These are phyloP conservation scores for Albula glossodonta DNA, from an alignment of 2,113 vertebrate species.

Conservation along the genomic window DNA sequence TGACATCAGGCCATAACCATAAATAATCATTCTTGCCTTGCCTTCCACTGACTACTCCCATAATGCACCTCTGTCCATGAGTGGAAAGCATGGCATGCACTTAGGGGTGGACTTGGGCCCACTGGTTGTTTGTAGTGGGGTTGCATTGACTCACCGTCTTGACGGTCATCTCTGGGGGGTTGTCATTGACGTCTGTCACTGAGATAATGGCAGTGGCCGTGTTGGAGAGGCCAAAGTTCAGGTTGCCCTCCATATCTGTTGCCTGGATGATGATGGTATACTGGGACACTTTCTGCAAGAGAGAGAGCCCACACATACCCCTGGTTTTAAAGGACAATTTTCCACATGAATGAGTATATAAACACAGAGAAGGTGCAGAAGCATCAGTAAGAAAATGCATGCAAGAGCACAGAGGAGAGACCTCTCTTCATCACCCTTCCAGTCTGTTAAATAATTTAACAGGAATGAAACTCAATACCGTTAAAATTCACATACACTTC, in stretches of 20 bases:
- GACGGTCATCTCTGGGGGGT: constrained; percentile 87
- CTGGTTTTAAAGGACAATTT: neutral
- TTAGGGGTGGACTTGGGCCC: neutral
- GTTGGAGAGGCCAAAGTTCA: constrained; percentile 95
- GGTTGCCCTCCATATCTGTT: constrained; percentile 96
- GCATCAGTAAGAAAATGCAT: neutral
- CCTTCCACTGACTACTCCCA: no score
- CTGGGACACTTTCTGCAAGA: constrained; percentile 90
- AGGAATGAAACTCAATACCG: neutral
- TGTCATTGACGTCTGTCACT: constrained; percentile 94
- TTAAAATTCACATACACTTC: constrained; percentile 6
- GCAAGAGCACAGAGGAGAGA: neutral
- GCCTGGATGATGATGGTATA: constrained; percentile 93
- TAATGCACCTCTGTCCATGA: neutral
- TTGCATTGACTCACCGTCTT: constrained; percentile 80
- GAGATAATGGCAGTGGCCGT: constrained; percentile 92
- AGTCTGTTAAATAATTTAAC: neutral
- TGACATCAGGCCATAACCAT: neutral
- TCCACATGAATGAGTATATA: constrained; percentile 26
- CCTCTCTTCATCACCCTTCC: neutral
- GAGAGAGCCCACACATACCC: neutral
- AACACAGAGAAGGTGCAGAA: neutral
- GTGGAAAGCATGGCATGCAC: no score
- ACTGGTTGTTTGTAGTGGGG: neutral
- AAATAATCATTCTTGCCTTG: neutral